Evolutionary conservation across 1,140 invertebrate genomes (phyloP), one percentile per base, ranked within the genome.

Genomic region (Trichogramma pretiosum): DNA sequence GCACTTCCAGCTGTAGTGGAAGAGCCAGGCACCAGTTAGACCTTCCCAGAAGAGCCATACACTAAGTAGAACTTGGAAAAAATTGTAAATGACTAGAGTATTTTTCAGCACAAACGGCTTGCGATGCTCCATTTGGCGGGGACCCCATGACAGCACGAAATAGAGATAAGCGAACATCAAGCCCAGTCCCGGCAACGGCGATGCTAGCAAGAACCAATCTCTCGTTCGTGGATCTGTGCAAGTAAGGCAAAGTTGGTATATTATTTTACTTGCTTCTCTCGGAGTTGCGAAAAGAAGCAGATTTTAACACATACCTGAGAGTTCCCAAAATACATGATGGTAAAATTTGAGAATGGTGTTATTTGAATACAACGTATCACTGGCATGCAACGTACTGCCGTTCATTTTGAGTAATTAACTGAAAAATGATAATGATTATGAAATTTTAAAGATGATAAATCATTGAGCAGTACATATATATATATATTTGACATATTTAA

Each of bases 121-220:
- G 52, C 85, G 76, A 62, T 88, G 77, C 54, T 80, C 75, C 89
- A 92, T 93, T 51, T 83, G 80, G 41, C 70, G 73, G 13, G 87
- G 89, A 1, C 88, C 89, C 77, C 83, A 81, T 33, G 77, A 80
- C 10, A 82, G 62, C 2, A 84, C 78, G 57, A 87, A 84, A 61
- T 83, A 85, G 5, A 86, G 61, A 51, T 87, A 88, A 14, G 80
- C 74, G 22, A 78, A 72, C 38, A 87, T 62, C 22, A 87, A 80
- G 21, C 75, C 77, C 3, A 83, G 58, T 0, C 86, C 85, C 0
- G 87, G 86, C 16, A 83, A 67, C 1, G 87, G 87, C 3, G 82
- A 82, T 17, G 75, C 74, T 68, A 93, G 86, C 11, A 93, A 67
- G 50, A 87, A 83, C 89, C 89, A 93, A 53, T 89, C 79, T 54